These are phyloP conservation scores for Sitta carolinensis DNA, from an alignment of 2,797 vertebrate genomes.

Conservation along the genomic window DNA sequence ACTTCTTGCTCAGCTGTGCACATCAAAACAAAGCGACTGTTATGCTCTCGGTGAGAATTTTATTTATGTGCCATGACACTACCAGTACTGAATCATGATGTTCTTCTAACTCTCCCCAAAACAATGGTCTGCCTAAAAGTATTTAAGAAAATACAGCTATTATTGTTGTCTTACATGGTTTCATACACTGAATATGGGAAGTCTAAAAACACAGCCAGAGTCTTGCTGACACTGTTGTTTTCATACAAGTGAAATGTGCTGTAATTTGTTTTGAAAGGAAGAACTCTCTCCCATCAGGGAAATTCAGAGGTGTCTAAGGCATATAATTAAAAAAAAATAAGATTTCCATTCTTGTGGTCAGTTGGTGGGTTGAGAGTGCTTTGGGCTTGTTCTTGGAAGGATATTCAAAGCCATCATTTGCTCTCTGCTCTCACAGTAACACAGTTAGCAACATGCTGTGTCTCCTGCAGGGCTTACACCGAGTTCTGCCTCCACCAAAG, in stretches of 20 bases:
- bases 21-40: conserved; percentile 63
- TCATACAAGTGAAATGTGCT: conserved; percentile 33
- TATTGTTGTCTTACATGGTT: conserved; percentile 42
- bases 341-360: neutral
- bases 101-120: conserved; percentile 49
- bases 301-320: neutral
- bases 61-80: conserved; percentile 60
- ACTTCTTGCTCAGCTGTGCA: conserved; percentile 56
- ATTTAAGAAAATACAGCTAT: conserved; percentile 30
- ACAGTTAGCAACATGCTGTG: neutral
- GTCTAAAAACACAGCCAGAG: conserved; percentile 19
- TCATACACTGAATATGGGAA: conserved; percentile 11
- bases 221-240: conserved; percentile 46
- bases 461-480: neutral
- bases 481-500: neutral
- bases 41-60: conserved; percentile 45
- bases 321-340: neutral
- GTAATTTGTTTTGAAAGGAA: conserved; percentile 29
- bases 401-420: neutral
- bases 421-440: neutral
- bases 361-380: neutral
- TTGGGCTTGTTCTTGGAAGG: neutral
- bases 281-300: neutral
- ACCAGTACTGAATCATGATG: conserved; percentile 3
- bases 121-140: conserved; percentile 30